Base-by-base conservation (phyloP, 1,140 invertebrate genomes). In the Cepaea nemoralis region DNA sequence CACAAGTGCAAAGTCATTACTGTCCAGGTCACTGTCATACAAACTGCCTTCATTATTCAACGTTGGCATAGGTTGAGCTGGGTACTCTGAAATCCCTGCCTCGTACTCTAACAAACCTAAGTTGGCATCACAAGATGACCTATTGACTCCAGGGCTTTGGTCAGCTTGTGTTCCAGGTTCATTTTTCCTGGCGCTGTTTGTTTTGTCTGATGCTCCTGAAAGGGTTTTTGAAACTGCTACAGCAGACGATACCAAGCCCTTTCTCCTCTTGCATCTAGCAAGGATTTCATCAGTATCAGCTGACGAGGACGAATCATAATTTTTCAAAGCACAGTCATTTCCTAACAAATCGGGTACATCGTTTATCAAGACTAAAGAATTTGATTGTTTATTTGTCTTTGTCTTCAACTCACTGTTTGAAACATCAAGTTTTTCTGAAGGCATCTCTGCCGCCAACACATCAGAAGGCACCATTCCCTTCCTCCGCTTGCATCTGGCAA, bases 11-110 rank as follows among this genome's bases (percentile, higher is more conserved):
- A 83, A 77, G 79, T 83, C 79, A 77, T 83, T 83, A 74, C 78
- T 80, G 73, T 83, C 82, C 19, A 83, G 39, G 48, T 83, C 82
- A 69, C 82, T 83, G 66, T 83, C 82, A 81, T 83, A 70, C 10
- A 39, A 3, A 22, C 22, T 76, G 3, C 19, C 45, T 50, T 27
- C 24, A 42, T 14, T 27, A 42, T 14, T 27, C 42, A n/a, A n/a
- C 33, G 6, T 35, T 48, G 45, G 45, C 12, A 55, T 31, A 31
- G 33, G 0, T 8, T 31, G 16, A n/a, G 31, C 31, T 14, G 67
- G 35, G 2, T 16, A 33, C 14, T 39, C 67, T 33, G 67, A n/a
- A 33, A 39, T 37, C 12, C 37, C 31, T 69, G 67, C 45, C 33
- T 0, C 33, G 55, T 8, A 50, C 33, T 76, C 42, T 55, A 48